phyloP scores from a whole-genome alignment of 2,797 vertebrate species.

The Caiman crocodilus region DNA sequence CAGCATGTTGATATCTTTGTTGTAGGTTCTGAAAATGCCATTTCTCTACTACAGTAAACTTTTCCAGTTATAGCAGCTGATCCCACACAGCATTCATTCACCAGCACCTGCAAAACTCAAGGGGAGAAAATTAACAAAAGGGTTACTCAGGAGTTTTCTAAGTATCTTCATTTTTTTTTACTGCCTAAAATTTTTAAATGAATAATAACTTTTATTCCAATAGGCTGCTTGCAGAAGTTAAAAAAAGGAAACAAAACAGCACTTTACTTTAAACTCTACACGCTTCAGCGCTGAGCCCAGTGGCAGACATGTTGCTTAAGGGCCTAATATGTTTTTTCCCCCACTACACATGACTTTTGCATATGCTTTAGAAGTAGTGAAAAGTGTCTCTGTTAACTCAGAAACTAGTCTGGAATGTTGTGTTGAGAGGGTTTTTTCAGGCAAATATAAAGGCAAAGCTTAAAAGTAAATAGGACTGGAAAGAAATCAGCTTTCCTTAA shows the following conservation, averaged over 20 bases:
- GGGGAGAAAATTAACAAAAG: background rate
- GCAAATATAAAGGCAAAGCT: background rate
- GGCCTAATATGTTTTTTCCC: background rate
- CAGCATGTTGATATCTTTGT: background rate
- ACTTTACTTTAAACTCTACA: too few species aligned
- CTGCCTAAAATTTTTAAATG: background rate
- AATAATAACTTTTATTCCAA: background rate
- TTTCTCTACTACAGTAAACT: background rate
- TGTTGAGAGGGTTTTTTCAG: background rate
- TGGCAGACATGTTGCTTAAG: background rate
- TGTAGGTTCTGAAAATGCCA: background rate
- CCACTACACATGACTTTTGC: background rate
- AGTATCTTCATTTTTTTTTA: background rate
- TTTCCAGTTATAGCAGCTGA: background rate
- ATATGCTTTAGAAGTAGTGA: background rate
- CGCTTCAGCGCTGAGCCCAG: too few species aligned
- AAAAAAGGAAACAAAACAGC: too few species aligned
- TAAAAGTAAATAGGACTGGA: background rate
- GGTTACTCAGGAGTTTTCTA: background rate
- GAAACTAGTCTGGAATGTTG: background rate
- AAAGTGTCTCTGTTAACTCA: background rate
- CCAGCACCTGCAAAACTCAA: background rate
- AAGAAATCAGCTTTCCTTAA: background rate
- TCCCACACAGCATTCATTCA: background rate
- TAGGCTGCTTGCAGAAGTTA: background rate